Evolutionary conservation across 2,888 invertebrate species (phyloP).

Genomic region (Tiliacea citrago): DNA sequence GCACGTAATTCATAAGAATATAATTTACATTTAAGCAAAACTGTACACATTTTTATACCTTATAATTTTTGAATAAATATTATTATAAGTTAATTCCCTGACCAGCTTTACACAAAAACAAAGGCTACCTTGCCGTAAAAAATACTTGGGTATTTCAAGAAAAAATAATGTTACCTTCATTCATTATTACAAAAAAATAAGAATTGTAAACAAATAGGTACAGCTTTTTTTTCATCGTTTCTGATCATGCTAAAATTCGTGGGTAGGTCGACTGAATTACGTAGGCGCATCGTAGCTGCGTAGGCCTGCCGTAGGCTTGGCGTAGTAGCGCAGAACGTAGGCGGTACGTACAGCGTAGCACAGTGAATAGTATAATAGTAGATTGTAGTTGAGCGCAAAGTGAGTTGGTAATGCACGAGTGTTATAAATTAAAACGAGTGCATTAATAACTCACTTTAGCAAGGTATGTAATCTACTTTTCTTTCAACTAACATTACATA

Average conservation of each 20-base stretch:
- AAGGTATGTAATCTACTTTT: too few relatives aligned
- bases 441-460: too few relatives aligned
- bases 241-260: conserved; percentile 1
- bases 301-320: conserved; percentile 25
- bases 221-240: neutral
- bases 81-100: too few relatives aligned
- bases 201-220: conserved; percentile 15
- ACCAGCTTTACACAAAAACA: neutral
- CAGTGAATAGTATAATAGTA: too few relatives aligned
- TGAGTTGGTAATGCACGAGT: too few relatives aligned
- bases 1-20: too few relatives aligned
- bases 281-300: conserved; percentile 19
- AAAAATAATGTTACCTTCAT: neutral
- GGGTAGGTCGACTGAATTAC: neutral
- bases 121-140: conserved; percentile 3
- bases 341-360: conserved; percentile 33
- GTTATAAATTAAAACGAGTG: too few relatives aligned
- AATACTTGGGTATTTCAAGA: neutral
- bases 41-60: too few relatives aligned
- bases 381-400: too few relatives aligned
- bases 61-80: too few relatives aligned
- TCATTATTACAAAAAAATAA: conserved; percentile 5
- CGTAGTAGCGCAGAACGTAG: conserved; percentile 18
- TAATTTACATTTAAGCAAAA: too few relatives aligned
- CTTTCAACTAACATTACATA: too few relatives aligned